phyloP scores from a whole-genome alignment of 2,113 vertebrate species.

The Sarotherodon lohbergeri region DNA sequence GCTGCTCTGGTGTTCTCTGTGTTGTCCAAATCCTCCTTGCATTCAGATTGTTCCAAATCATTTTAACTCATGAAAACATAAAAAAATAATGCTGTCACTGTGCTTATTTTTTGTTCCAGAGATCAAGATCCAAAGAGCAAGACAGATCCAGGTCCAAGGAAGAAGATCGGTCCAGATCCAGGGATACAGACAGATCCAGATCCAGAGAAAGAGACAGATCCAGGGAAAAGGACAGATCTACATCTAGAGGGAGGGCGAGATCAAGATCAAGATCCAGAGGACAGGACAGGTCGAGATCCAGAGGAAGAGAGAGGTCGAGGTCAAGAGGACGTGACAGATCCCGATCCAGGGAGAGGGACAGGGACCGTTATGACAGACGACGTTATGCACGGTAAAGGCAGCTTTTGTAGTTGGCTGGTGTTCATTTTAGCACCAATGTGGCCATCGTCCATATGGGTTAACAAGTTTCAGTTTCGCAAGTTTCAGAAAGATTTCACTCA shows the following conservation, averaged over 20 bases:
- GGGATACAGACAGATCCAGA: background rate
- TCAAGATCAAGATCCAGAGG: slow-evolving; percentile 25
- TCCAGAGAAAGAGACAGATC: slow-evolving; percentile 26
- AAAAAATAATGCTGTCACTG: background rate
- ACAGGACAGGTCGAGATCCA: slow-evolving; percentile 6
- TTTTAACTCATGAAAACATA: background rate
- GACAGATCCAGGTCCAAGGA: background rate
- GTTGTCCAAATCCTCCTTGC: background rate
- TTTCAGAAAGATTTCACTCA: background rate
- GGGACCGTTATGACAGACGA: slow-evolving; percentile 43
- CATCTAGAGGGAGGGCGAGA: slow-evolving; percentile 8
- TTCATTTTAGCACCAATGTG: background rate
- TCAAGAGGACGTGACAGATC: slow-evolving; percentile 33
- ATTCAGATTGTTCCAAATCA: background rate
- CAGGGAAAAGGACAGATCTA: slow-evolving; percentile 6
- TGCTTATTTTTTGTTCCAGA: slow-evolving; percentile 7
- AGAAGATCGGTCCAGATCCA: background rate
- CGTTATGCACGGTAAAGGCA: slow-evolving; percentile 39
- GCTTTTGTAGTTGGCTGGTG: background rate
- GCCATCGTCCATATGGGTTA: background rate
- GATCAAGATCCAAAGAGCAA: slow-evolving; percentile 18
- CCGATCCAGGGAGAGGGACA: slow-evolving; percentile 23
- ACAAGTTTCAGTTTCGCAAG: background rate
- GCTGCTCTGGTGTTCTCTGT: background rate
- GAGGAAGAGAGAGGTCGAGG: slow-evolving; percentile 2